These are phyloP conservation scores for Asbolus verrucosus DNA, from an alignment of 1,140 invertebrate species.

Conservation along the genomic window DNA sequence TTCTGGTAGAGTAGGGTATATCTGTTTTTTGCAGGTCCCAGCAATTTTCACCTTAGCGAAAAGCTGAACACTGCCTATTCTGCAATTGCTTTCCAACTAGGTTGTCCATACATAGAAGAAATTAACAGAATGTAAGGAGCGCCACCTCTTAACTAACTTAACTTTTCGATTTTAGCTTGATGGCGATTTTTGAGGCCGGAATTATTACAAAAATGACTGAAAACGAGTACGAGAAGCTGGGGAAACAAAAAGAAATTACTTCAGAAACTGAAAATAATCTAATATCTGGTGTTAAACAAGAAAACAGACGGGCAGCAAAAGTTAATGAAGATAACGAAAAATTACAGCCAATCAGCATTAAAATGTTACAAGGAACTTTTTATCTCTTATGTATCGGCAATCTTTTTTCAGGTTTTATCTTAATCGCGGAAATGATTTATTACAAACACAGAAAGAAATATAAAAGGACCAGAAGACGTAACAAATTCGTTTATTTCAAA, in stretches of 20 bases:
- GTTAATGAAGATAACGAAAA: conserved; percentile 61
- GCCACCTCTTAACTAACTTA: background rate
- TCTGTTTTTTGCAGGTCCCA: conserved; percentile 69
- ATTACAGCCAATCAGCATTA: conserved; percentile 72
- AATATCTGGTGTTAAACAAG: conserved; percentile 55
- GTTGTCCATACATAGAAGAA: conserved; percentile 76
- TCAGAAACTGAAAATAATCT: conserved; percentile 61
- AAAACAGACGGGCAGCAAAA: conserved; percentile 58
- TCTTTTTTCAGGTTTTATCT: conserved; percentile 34
- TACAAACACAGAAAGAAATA: conserved; percentile 26
- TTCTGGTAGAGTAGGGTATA: no score
- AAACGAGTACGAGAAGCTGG: conserved; percentile 76
- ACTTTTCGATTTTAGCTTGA: conserved; percentile 67
- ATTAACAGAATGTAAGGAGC: conserved; percentile 77
- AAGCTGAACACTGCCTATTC: conserved; percentile 80
- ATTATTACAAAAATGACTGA: conserved; percentile 78
- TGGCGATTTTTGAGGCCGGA: conserved; percentile 77
- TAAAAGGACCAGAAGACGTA: background rate
- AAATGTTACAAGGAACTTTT: conserved; percentile 76
- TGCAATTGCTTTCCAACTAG: conserved; percentile 78
- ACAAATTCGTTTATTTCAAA: conserved; percentile 17
- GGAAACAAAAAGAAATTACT: conserved; percentile 67
- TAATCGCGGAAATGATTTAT: conserved; percentile 16
- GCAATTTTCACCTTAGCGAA: conserved; percentile 79
- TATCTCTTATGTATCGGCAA: conserved; percentile 67